Evolutionary conservation across 2,888 invertebrate species (phyloP), one percentile per base, ranked within the genome.

Genomic region (Megamerina dolium): DNA sequence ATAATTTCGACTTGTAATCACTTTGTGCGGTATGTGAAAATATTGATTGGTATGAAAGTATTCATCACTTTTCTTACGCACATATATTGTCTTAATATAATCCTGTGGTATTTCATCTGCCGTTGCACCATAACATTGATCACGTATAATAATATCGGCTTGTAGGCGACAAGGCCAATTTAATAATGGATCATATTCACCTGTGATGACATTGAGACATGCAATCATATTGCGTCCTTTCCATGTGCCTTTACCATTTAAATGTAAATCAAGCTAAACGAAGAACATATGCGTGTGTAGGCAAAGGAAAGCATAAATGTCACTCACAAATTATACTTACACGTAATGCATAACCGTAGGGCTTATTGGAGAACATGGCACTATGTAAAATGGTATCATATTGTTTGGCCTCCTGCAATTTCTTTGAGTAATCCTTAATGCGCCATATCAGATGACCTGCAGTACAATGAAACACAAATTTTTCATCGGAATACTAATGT

Each of bases 201-300:
- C 85, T 3, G 77, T 76, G 21, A 85, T 73, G 2, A 85, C 77
- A 34, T 81, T 78, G 31, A 86, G 72, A 1, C 82, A 82, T 8
- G 82, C 78, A 31, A 85, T 81, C 37, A 85, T 65, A 60, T 87
- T 82, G 0, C 86, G 75, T 1, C 83, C 85, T 58, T 78, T 82
- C 86, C 86, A 86, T 49, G 82, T 83, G 26, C 85, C 85, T 37
- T 82, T 77, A 5, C 87, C 87, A 63, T 87, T 86, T 19, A 86
- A 65, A 60, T 80, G 78, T 2, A 85, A 64, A 55, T 85, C 79
- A 18, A 84, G 73, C 83, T 84, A 10, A 2, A 34, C 19, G 9
- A 13, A 31, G 13, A 12, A 31, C 13, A 23, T 23, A 23, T 23
- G 10, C n/a, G 14, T 4, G 18, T 16, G 9, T 36, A 13, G n/a